Evolutionary conservation across 2,888 invertebrate species (phyloP), one percentile per base, ranked within the genome.

Genomic region (Agrotis puta): DNA sequence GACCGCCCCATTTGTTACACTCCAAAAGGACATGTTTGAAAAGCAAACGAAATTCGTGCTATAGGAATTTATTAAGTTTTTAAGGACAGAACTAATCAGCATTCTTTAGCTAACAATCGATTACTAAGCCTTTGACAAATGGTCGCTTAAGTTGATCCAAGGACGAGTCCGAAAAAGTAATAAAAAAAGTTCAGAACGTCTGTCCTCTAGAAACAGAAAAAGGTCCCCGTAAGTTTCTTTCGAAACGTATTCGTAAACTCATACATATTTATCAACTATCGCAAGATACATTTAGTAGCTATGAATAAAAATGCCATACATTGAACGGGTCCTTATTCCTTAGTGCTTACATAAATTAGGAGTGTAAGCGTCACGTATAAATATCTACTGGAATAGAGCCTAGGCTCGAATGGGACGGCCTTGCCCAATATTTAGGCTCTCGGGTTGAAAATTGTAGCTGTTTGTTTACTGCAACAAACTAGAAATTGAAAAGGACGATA

Each of bases 291-390:
- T 71, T 82, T 74, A 78, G 58, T 51, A 43, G 48, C 48, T 47
- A 63, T 63, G 54, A 74, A 81, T 83, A 79, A 64, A 70, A 79
- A 56, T 70, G 18, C 33, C 33, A 54, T 75, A 57, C 57, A 64
- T 63, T 20, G 50, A 27, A 50, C 39, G 16, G 59, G 63, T 58
- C 48, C 18, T 65, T 51, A 73, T 47, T 61, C 53, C n/a, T 66
- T 64, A 79, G 64, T 47, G 45, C 57, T 59, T 45, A 70, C 56
- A 82, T 82, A 82, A 76, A 72, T 76, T 39, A 39, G 57, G 33
- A 63, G n/a, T 58, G 63, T 65, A 62, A 68, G n/a, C 18, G 24
- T 33, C 78, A 70, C 71, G 58, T 70, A 64, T 74, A 77, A 80
- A 82, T 73, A 74, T 73, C 67, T 61, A 27, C 59, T 63, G 48